Evolutionary conservation across 1,140 invertebrate genomes (phyloP).

Genomic region (Leptoteleia sp.): DNA sequence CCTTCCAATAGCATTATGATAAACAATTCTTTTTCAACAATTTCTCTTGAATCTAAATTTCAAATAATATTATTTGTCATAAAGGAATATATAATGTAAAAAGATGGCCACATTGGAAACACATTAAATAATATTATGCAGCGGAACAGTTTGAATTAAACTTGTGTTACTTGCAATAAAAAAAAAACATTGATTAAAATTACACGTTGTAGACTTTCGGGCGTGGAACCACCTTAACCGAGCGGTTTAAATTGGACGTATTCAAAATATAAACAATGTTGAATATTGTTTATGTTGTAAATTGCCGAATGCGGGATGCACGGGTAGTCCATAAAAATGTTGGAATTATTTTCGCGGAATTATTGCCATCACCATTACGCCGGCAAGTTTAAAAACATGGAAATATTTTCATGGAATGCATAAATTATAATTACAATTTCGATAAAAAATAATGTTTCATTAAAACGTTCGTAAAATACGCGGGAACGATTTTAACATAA

Average conservation of each 20-base stretch:
- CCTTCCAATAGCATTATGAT: no score
- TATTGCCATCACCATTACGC: conserved; percentile 7
- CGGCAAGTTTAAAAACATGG: conserved; percentile 17
- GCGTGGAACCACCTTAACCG: background rate
- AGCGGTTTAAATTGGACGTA: conserved; percentile 24
- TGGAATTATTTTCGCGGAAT: conserved; percentile 28
- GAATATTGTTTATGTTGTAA: conserved; percentile 30
- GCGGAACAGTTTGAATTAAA: no score
- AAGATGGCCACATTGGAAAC: no score
- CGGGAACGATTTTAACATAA: conserved; percentile 30
- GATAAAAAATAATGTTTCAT: conserved; percentile 41
- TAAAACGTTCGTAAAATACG: conserved; percentile 19
- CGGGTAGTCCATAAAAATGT: conserved; percentile 11
- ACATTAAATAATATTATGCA: no score
- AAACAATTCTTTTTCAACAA: no score
- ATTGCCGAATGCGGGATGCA: conserved; percentile 5
- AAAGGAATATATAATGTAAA: no score
- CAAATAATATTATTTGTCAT: no score
- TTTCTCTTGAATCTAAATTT: no score
- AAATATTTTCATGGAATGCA: conserved; percentile 38
- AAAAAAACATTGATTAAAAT: no score
- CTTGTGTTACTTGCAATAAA: no score
- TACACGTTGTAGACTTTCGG: no score
- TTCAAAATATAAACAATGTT: conserved; percentile 22
- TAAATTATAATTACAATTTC: conserved; percentile 49